Percentiles rank a stretch among this genome's conserved stretches.
Conservation (phyloP, 2,888 invertebrate species). For the Myopa tessellatipennis region DNA sequence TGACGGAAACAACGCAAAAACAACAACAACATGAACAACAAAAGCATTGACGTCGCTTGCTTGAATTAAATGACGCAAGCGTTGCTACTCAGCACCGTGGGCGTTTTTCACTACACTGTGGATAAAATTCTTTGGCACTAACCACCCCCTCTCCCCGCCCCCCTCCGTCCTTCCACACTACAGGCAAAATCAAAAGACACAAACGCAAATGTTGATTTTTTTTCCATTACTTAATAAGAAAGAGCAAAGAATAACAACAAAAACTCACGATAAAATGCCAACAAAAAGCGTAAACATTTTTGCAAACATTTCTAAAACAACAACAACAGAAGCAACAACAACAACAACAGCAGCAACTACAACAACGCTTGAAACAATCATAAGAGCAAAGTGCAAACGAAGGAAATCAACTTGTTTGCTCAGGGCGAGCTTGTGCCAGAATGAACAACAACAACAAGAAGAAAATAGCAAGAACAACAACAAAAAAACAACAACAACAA, state of each 20-base stretch:
- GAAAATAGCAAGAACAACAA: too few species aligned
- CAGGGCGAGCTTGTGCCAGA: too few species aligned
- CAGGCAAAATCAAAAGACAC: slow-evolving; percentile 14
- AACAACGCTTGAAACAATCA: too few species aligned
- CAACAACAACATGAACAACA: neutral
- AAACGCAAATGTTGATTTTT: neutral
- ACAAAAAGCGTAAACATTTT: too few species aligned
- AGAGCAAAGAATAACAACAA: too few species aligned
- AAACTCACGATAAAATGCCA: too few species aligned
- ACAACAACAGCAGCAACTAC: neutral
- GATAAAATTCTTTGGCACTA: too few species aligned
- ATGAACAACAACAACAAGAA: neutral
- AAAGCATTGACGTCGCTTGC: neutral
- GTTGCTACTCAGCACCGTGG: neutral
- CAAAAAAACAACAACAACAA: neutral
- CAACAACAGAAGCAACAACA: neutral
- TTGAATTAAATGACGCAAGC: neutral
- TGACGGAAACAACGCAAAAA: neutral
- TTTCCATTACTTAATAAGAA: neutral
- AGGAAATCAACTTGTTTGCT: too few species aligned
- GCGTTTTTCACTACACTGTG: too few species aligned
- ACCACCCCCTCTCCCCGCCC: too few species aligned
- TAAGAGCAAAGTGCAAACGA: too few species aligned
- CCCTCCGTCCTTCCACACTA: too few species aligned
- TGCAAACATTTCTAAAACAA: neutral